Evolutionary conservation across 1,140 invertebrate species (phyloP), one percentile per base, ranked within the genome.

Genomic region (Yoshiicerus persimilis): DNA sequence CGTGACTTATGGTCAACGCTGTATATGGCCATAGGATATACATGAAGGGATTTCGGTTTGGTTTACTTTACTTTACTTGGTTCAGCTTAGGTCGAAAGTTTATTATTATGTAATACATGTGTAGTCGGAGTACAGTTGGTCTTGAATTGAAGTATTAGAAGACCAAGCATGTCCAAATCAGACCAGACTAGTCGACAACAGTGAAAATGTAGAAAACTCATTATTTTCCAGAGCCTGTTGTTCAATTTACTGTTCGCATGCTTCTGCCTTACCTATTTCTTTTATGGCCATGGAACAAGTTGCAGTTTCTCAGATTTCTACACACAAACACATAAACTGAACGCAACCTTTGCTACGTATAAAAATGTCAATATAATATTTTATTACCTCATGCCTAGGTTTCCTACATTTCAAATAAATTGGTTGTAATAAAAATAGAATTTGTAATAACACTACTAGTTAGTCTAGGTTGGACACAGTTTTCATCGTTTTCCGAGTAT

Each of bases 201-300:
- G 34, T 36, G 75, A 80, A 80, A 80, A 32, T 36, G 75, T n/a
- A 38, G 75, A 80, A 80, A 80, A 80, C 75, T 80, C 75, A 80
- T 80, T 80, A 80, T 80, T 80, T 80, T 80, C 75, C 34, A 38
- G 13, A 34, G 32, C 16, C 32, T 80, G 75, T 13, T 80, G 75
- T 80, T 32, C 75, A 80, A 80, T 80, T 80, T 80, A 80, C 32
- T 32, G 75, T 13, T 23, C 38, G 30, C 32, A 23, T 38, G 75
- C 75, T n/a, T 11, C n/a, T 38, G 75, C n/a, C 75, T 80, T n/a
- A 36, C 75, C 75, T 80, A 30, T 32, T 38, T 80, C 75, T 36
- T 80, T 80, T 80, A 34, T 36, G 75, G 20, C 13, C n/a, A n/a
- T 80, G 2, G 34, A 32, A 0, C 75, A 16, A 80, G 6, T 80